Base-by-base conservation (phyloP, 2,888 invertebrate species). In the Epinotia bilunana region DNA sequence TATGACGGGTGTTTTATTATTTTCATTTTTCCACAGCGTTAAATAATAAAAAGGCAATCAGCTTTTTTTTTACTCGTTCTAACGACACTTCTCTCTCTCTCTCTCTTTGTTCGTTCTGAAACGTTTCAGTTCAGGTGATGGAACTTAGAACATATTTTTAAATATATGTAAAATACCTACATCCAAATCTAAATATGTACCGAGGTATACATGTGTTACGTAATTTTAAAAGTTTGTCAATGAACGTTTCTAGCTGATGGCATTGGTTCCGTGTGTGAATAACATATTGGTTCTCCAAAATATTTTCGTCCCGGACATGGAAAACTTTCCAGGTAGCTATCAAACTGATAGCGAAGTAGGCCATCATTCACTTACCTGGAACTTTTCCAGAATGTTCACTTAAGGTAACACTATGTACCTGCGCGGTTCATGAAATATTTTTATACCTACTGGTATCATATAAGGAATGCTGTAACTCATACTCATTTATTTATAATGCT, bases 201-300 rank as follows among this genome's bases (percentile, higher is more conserved):
- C 33, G 7, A 33, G 33, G 33, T 33, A 33, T 33, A 39, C 39
- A 39, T 39, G 7, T 39, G 39, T 39, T 39, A 39, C 39, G 39
- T 39, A 9, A 39, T 39, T 39, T 9, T 9, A 39, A 39, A 39
- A 39, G 9, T 9, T 9, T 39, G 39, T 39, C 39, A 39, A 39
- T 39, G 39, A 53, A n/a, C 7, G 6, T 53, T 53, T 53, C n/a
- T n/a, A 6, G 1, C n/a, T 53, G 16, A 53, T 39, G 9, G 33
- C 33, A 7, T 61, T 53, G 18, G 60, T 53, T 46, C 39, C 18
- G 43, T 28, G 23, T 46, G 67, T 61, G 23, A 83, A 84, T 87
- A 86, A 87, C 84, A 87, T 83, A 85, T 82, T 80, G 76, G 83
- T 85, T 83, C 79, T 73, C 63, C 57, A 79, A 85, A 84, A 83